These are phyloP conservation scores for Galleria mellonella DNA, from an alignment of 1,140 invertebrate species.

Conservation along the genomic window DNA sequence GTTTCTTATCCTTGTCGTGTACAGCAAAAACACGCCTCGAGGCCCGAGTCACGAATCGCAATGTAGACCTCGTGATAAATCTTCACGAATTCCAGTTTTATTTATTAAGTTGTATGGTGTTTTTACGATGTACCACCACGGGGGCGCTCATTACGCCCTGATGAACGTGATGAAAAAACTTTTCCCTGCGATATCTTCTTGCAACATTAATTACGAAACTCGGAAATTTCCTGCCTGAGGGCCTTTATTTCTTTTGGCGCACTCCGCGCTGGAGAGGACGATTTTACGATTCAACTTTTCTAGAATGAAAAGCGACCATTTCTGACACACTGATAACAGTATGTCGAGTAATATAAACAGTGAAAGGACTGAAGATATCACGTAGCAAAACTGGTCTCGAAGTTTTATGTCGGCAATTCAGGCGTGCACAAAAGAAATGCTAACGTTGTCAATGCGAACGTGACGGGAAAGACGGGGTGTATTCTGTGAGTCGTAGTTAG, in stretches of 20 bases:
- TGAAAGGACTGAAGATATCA: conserved; percentile 60
- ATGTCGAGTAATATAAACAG: conserved; percentile 45
- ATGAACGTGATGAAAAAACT: conserved; percentile 62
- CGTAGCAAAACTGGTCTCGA: conserved; percentile 55
- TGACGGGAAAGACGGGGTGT: conserved; percentile 13
- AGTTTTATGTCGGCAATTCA: conserved; percentile 69
- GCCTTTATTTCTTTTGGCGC: conserved; percentile 43
- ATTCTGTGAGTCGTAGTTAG: background rate
- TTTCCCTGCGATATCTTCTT: conserved; percentile 56
- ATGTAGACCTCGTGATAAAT: conserved; percentile 62
- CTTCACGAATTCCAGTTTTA: conserved; percentile 64
- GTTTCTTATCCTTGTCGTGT: conserved; percentile 26
- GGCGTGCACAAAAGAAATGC: conserved; percentile 66
- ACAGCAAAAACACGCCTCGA: conserved; percentile 33
- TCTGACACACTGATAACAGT: conserved; percentile 49
- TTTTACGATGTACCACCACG: conserved; percentile 60
- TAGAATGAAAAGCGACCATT: conserved; percentile 38
- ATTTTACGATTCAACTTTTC: conserved; percentile 52
- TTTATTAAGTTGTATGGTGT: conserved; percentile 71
- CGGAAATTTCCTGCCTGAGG: conserved; percentile 24
- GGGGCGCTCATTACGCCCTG: conserved; percentile 55
- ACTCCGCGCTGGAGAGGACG: conserved; percentile 26
- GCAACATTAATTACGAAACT: conserved; percentile 68
- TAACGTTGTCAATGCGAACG: conserved; percentile 40
- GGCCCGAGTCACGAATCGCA: conserved; percentile 46